These are phyloP conservation scores for Balearica regulorum DNA, from an alignment of 2,797 vertebrate genomes.

Conservation along the genomic window DNA sequence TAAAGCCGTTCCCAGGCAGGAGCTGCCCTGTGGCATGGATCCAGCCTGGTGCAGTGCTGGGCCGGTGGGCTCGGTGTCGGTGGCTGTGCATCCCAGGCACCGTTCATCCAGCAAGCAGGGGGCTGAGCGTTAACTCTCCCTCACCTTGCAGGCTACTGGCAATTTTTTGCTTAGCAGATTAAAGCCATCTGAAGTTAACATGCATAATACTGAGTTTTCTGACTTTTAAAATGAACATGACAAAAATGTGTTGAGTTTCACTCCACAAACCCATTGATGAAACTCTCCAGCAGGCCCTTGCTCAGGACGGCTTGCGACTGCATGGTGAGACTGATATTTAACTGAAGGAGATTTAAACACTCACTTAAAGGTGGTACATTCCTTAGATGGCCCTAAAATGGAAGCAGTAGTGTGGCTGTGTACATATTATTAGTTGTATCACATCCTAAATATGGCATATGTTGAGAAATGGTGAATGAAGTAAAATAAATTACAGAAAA, in stretches of 20 bases:
- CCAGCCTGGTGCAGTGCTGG: neutral
- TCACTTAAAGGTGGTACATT: neutral
- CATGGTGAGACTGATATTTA: neutral
- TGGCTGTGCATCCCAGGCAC: neutral
- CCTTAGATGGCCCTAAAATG: neutral
- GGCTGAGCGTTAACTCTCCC: neutral
- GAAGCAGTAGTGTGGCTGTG: neutral
- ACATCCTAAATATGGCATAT: neutral
- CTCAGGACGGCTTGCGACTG: neutral
- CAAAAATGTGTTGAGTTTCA: neutral
- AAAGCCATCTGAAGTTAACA: neutral
- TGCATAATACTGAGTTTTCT: neutral
- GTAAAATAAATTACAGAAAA: neutral
- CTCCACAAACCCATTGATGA: neutral
- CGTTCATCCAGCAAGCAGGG: accelerated
- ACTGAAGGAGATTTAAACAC: neutral
- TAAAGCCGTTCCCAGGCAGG: neutral
- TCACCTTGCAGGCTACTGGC: neutral
- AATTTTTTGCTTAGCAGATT: neutral
- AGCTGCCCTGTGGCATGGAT: neutral
- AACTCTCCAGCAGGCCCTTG: neutral
- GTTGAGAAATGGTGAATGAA: neutral
- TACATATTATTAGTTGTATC: neutral
- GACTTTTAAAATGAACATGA: neutral
- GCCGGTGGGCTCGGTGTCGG: accelerated